Percentiles rank a stretch among this genome's conserved stretches.
phyloP scores from a whole-genome alignment of 2,113 vertebrate genomes.

The Ceyx melanurus region DNA sequence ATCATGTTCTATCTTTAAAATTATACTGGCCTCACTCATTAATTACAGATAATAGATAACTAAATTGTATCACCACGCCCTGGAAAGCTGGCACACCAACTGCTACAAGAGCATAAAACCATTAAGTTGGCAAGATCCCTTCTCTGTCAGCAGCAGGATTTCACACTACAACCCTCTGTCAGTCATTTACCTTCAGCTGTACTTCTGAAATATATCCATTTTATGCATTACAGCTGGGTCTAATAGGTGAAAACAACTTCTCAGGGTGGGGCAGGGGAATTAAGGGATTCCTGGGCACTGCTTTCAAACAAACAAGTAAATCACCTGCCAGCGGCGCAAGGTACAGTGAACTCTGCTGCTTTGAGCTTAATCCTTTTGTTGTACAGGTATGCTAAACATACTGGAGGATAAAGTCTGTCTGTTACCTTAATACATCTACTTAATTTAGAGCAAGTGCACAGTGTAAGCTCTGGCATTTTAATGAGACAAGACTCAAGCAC shows the following conservation, averaged over 20 bases:
- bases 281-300: background rate
- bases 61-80: background rate
- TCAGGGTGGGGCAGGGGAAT: background rate
- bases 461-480: background rate
- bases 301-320: background rate
- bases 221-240: background rate
- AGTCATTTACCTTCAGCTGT: slow-evolving; percentile 17
- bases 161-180: background rate
- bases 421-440: background rate
- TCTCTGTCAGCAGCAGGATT: background rate
- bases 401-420: background rate
- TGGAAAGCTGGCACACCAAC: background rate
- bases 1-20: background rate
- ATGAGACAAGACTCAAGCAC: background rate
- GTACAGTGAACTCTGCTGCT: background rate
- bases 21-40: background rate
- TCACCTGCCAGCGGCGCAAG: background rate
- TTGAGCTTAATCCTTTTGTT: background rate
- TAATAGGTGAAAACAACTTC: background rate
- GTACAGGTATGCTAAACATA: background rate
- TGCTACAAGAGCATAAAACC: background rate
- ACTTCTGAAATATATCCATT: background rate
- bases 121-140: background rate
- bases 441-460: background rate
- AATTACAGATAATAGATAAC: slow-evolving; percentile 43